These are phyloP conservation scores for Lithodes maja DNA, from an alignment of 2,888 invertebrate species.

Conservation along the genomic window DNA sequence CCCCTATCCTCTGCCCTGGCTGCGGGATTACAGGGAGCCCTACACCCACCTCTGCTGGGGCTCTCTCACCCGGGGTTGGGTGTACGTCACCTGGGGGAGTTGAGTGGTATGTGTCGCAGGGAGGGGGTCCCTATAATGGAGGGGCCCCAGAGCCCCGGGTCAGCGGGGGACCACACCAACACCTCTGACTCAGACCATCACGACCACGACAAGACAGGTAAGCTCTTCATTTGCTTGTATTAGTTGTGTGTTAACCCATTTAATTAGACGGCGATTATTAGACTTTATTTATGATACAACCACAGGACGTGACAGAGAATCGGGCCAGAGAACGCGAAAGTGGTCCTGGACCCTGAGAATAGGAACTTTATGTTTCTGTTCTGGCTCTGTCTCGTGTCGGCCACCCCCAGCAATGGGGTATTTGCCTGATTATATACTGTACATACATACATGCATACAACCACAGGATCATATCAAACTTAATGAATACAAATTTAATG, in stretches of 20 bases:
- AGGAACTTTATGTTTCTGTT: too few relatives aligned
- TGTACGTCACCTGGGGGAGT: conserved; percentile 34
- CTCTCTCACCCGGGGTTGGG: conserved; percentile 46
- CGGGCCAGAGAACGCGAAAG: too few relatives aligned
- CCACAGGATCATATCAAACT: too few relatives aligned
- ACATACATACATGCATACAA: too few relatives aligned
- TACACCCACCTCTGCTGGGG: conserved; percentile 56
- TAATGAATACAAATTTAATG: too few relatives aligned
- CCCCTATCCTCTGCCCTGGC: conserved; percentile 55
- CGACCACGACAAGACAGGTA: conserved; percentile 63
- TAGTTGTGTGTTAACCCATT: neutral
- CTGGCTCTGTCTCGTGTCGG: too few relatives aligned
- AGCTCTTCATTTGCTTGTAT: conserved; percentile 1
- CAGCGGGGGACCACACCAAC: conserved; percentile 60
- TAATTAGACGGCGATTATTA: too few relatives aligned
- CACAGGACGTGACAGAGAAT: too few relatives aligned
- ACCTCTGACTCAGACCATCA: conserved; percentile 62
- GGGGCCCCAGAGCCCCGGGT: conserved; percentile 57
- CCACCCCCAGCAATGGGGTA: too few relatives aligned
- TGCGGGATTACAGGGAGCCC: conserved; percentile 47
- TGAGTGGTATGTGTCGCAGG: conserved; percentile 30
- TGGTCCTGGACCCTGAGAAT: too few relatives aligned
- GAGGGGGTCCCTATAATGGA: conserved; percentile 33
- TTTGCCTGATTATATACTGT: too few relatives aligned
- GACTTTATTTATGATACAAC: too few relatives aligned